phyloP scores from a whole-genome alignment of 2,888 invertebrate species.

The Lasioglossum marginatum region DNA sequence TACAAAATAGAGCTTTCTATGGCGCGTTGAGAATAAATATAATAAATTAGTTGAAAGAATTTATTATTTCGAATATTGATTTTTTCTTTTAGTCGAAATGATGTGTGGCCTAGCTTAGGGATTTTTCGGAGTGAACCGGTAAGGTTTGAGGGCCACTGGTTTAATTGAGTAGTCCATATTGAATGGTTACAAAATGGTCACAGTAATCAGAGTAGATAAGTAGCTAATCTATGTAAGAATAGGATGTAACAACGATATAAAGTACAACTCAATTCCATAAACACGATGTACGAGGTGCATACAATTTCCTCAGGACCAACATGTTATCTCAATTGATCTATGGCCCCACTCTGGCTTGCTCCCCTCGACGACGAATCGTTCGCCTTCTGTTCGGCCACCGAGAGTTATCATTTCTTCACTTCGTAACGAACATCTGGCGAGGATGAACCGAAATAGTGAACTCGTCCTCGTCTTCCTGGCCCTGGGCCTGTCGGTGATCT shows the following conservation, averaged over 20 bases:
- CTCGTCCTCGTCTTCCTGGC: conserved; percentile 65
- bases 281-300: conserved; percentile 9
- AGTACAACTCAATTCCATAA: not conserved
- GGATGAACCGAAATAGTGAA: conserved; percentile 72
- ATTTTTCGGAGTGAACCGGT: not conserved
- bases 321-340: conserved; percentile 81
- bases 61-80: not conserved
- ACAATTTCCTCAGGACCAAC: conserved; percentile 55
- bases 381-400: conserved; percentile 61
- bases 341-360: conserved; percentile 71
- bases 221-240: conserved; percentile 1
- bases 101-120: not conserved
- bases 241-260: not conserved
- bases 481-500: conserved; percentile 60
- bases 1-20: not conserved
- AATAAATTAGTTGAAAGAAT: not conserved
- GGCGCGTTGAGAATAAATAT: not conserved
- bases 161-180: not conserved
- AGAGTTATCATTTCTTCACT: conserved; percentile 75
- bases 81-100: not conserved
- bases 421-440: conserved; percentile 70
- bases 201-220: not conserved
- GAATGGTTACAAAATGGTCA: not conserved
- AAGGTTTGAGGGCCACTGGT: not conserved
- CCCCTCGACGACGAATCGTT: conserved; percentile 61